Percentiles rank a stretch among this genome's conserved stretches.
phyloP scores from a whole-genome alignment of 2,888 invertebrate genomes.

The Pseudococcus jackbeardsleyi region DNA sequence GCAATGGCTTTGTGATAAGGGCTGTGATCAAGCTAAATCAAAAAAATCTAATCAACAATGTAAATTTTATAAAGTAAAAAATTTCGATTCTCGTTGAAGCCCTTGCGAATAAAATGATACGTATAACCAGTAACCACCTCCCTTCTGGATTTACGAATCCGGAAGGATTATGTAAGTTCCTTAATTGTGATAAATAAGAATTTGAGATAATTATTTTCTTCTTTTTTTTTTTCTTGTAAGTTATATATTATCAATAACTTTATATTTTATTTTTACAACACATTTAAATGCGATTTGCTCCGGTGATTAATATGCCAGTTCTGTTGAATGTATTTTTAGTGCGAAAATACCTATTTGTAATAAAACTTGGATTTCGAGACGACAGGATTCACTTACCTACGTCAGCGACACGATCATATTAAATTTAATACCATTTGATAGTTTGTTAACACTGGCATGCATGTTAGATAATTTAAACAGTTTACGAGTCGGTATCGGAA shows the following conservation, averaged over 20 bases:
- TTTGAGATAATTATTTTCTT: slow-evolving; percentile 12
- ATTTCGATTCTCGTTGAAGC: background rate
- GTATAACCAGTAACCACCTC: slow-evolving; percentile 24
- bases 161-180: slow-evolving; percentile 24
- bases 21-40: slow-evolving; percentile 28
- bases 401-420: background rate
- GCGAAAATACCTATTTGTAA: background rate
- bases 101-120: slow-evolving; percentile 15
- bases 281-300: slow-evolving; percentile 36
- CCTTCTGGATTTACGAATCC: slow-evolving; percentile 9
- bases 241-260: background rate
- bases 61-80: background rate
- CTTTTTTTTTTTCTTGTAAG: background rate
- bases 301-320: slow-evolving; percentile 54
- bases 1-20: slow-evolving; percentile 7
- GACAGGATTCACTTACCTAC: background rate
- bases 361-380: background rate
- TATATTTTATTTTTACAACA: slow-evolving; percentile 23
- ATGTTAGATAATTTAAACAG: slow-evolving; percentile 19
- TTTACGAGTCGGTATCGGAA: slow-evolving; percentile 26
- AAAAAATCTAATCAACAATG: background rate
- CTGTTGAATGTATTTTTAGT: slow-evolving; percentile 40
- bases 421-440: slow-evolving; percentile 3
- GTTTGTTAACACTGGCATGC: slow-evolving; percentile 14
- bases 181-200: slow-evolving; percentile 27